phyloP scores from a whole-genome alignment of 2,113 vertebrate genomes.

The Calyptomena viridis region DNA sequence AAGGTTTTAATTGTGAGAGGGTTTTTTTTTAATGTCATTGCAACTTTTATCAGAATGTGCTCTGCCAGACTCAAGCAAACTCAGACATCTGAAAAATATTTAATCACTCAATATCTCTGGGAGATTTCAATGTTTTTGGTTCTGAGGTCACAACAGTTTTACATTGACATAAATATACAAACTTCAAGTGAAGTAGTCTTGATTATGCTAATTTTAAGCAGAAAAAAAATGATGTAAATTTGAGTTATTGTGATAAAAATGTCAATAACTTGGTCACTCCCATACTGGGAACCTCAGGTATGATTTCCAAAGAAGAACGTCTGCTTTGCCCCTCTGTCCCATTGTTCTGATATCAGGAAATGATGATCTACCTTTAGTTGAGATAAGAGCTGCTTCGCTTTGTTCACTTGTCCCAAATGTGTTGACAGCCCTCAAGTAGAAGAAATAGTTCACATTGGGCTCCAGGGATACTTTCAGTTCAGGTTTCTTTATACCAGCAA shows the following conservation, averaged over 20 bases:
- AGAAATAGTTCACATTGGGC: constrained; percentile 92
- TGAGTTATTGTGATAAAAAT: background rate
- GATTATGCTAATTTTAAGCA: background rate
- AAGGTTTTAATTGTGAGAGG: background rate
- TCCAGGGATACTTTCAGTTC: constrained; percentile 88
- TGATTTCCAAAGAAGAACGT: background rate
- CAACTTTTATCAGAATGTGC: background rate
- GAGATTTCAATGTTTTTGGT: background rate
- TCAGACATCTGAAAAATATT: background rate
- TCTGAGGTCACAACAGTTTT: background rate
- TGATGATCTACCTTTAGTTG: constrained; percentile 85
- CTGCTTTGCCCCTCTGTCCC: background rate
- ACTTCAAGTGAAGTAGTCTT: background rate
- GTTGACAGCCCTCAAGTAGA: constrained; percentile 92
- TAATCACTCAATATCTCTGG: background rate
- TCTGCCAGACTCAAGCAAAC: background rate
- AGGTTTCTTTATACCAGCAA: constrained; percentile 85
- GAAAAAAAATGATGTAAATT: background rate
- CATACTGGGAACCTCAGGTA: background rate
- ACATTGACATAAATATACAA: background rate
- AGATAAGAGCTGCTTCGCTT: constrained; percentile 93
- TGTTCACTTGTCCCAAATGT: constrained; percentile 89
- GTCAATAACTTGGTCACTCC: background rate
- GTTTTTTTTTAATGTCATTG: background rate
- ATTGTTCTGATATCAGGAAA: background rate